These are phyloP conservation scores for Hirtodrosophila duncani DNA, from an alignment of 2,888 invertebrate genomes.

Conservation along the genomic window DNA sequence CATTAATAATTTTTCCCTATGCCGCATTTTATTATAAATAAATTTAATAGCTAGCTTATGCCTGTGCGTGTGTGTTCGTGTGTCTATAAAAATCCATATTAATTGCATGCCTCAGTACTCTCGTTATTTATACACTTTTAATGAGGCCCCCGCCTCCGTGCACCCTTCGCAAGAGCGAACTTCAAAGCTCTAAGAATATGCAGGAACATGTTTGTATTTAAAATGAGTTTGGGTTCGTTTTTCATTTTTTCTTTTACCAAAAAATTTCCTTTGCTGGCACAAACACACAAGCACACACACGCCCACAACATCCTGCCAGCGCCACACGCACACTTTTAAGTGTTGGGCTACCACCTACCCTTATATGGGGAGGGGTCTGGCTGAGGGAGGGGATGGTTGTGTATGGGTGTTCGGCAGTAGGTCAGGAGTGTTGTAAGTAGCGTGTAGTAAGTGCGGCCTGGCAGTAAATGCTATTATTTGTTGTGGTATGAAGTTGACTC, in stretches of 20 bases:
- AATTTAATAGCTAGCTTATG: slow-evolving; percentile 4
- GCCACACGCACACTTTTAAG: slow-evolving; percentile 36
- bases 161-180: too few species aligned
- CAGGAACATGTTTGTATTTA: slow-evolving; percentile 32
- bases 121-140: slow-evolving; percentile 64
- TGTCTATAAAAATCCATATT: neutral
- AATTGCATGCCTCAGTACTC: slow-evolving; percentile 16
- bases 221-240: slow-evolving; percentile 52
- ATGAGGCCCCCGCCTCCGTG: too few species aligned
- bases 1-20: slow-evolving; percentile 3
- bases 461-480: slow-evolving; percentile 43
- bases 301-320: slow-evolving; percentile 43
- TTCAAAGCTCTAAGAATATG: slow-evolving; percentile 40
- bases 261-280: slow-evolving; percentile 43
- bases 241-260: slow-evolving; percentile 55
- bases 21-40: too few species aligned
- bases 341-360: slow-evolving; percentile 30
- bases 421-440: slow-evolving; percentile 70
- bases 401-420: slow-evolving; percentile 34
- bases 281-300: slow-evolving; percentile 7
- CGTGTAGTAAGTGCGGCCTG: slow-evolving; percentile 60
- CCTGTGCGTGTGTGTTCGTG: neutral
- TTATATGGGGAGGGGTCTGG: neutral
- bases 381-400: neutral
- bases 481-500: slow-evolving; percentile 71